Conservation (phyloP, 2,888 invertebrate species). For the Ctena decussata region DNA sequence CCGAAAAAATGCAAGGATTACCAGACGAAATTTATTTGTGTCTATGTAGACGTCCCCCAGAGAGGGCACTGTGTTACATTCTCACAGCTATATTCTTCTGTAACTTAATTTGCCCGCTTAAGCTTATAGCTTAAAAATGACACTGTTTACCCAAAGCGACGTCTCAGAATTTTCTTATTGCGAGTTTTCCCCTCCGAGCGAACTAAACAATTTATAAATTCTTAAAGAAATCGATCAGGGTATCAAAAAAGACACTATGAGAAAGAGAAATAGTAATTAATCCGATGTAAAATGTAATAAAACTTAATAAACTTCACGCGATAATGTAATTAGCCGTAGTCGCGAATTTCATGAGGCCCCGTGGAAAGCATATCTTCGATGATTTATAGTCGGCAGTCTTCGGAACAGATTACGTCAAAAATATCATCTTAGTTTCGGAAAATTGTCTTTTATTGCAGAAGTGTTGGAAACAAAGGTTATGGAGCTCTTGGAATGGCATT, state of each 20-base stretch:
- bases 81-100: constrained; percentile 1
- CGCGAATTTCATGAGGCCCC: constrained; percentile 10
- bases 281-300: constrained; percentile 8
- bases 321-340: constrained; percentile 21
- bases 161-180: constrained; percentile 12
- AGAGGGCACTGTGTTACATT: neutral
- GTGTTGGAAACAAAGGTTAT: too few relatives aligned
- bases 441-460: too few relatives aligned
- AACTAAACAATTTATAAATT: constrained; percentile 33
- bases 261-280: constrained; percentile 13
- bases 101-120: constrained; percentile 10
- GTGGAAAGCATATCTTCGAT: neutral
- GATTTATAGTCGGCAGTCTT: neutral
- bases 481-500: too few relatives aligned
- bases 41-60: neutral
- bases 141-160: constrained; percentile 17
- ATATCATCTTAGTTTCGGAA: too few relatives aligned
- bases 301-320: constrained; percentile 22
- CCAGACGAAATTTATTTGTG: too few relatives aligned
- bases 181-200: constrained; percentile 11
- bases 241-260: constrained; percentile 19
- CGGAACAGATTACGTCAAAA: neutral
- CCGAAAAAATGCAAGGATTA: too few relatives aligned
- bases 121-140: constrained; percentile 12
- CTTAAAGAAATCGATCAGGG: constrained; percentile 21